phyloP scores from a whole-genome alignment of 2,797 vertebrate genomes.

The Aulostomus chinensis region DNA sequence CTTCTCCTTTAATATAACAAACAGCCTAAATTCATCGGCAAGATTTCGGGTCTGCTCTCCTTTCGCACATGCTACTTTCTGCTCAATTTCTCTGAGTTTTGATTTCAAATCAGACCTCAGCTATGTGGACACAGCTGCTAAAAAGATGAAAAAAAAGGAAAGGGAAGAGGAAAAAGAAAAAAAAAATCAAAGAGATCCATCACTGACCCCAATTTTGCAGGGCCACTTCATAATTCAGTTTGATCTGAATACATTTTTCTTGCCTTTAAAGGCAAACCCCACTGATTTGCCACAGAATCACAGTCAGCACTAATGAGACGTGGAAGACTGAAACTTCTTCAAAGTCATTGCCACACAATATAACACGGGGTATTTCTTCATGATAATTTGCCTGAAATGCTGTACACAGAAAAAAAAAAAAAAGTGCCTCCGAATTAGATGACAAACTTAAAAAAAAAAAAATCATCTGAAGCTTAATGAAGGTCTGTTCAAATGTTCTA shows the following conservation, averaged over 20 bases:
- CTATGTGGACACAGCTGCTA: slow-evolving; percentile 49
- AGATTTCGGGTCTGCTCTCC: too few relatives aligned
- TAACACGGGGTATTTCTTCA: slow-evolving; percentile 4
- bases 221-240: slow-evolving; percentile 74
- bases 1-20: too few relatives aligned
- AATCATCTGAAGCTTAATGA: slow-evolving; percentile 16
- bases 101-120: slow-evolving; percentile 50
- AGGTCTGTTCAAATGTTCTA: slow-evolving; percentile 15
- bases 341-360: slow-evolving; percentile 23
- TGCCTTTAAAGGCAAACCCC: slow-evolving; percentile 35
- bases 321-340: slow-evolving; percentile 36
- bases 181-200: slow-evolving; percentile 58
- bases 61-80: too few relatives aligned
- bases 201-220: slow-evolving; percentile 68
- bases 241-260: slow-evolving; percentile 66
- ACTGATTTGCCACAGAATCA: slow-evolving; percentile 49
- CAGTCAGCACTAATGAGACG: slow-evolving; percentile 52
- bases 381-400: neutral
- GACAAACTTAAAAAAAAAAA: slow-evolving; percentile 7
- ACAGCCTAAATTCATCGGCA: too few relatives aligned
- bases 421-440: neutral
- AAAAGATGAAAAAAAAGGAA: too few relatives aligned
- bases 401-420: too few relatives aligned
- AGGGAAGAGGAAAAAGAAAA: slow-evolving; percentile 19
- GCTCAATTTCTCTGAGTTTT: slow-evolving; percentile 29